Conservation (phyloP, 1,140 invertebrate species). For the Tetraneura akinire region DNA sequence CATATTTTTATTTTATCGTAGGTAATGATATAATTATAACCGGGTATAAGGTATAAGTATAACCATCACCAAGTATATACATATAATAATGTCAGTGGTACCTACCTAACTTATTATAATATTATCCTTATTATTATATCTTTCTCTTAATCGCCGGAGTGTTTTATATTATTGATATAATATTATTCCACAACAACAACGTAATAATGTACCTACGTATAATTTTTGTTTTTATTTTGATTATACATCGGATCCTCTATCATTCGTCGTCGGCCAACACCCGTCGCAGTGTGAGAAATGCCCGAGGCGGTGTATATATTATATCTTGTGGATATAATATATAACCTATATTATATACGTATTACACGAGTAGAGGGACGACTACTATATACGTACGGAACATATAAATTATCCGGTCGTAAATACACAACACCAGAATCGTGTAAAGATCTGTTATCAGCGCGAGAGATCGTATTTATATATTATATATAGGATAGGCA, state of each 20-base stretch:
- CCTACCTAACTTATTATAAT: too few species aligned
- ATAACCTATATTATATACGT: too few species aligned
- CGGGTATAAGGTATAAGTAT: too few species aligned
- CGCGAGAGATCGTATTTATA: neutral
- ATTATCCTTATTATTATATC: slow-evolving; percentile 15
- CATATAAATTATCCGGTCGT: slow-evolving; percentile 28
- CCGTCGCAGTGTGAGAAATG: slow-evolving; percentile 28
- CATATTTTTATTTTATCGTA: neutral
- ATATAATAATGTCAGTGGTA: too few species aligned
- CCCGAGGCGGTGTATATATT: slow-evolving; percentile 22
- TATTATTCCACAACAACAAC: neutral
- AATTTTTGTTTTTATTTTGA: too few species aligned
- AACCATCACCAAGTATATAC: too few species aligned
- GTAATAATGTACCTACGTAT: too few species aligned
- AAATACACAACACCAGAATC: neutral
- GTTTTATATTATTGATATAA: neutral
- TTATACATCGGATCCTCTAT: neutral
- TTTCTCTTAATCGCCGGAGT: neutral
- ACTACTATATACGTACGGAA: too few species aligned
- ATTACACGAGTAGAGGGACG: neutral
- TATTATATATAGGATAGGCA: neutral
- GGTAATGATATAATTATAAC: too few species aligned
- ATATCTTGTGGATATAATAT: slow-evolving; percentile 9
- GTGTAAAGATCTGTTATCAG: slow-evolving; percentile 34
- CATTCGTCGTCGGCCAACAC: slow-evolving; percentile 18